phyloP scores from a whole-genome alignment of 1,140 invertebrate genomes.

The Magallana angulata region DNA sequence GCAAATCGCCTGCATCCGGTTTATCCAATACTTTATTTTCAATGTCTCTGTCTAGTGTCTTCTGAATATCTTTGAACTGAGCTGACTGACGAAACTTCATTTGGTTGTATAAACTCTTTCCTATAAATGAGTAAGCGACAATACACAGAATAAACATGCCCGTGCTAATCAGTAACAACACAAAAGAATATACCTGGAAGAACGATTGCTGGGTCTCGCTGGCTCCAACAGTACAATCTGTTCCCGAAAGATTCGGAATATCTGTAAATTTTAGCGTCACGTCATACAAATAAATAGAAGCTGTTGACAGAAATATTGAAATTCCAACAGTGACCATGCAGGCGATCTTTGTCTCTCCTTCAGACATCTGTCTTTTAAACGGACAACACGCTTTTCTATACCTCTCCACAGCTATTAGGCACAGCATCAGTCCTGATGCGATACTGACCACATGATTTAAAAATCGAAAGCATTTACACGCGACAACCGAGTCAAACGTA shows the following conservation, averaged over 20 bases:
- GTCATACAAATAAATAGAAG: slow-evolving; percentile 47
- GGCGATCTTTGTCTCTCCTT: slow-evolving; percentile 19
- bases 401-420: slow-evolving; percentile 54
- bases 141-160: slow-evolving; percentile 46
- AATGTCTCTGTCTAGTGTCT: neutral
- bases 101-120: slow-evolving; percentile 47
- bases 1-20: neutral
- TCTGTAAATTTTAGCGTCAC: slow-evolving; percentile 38
- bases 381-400: slow-evolving; percentile 37
- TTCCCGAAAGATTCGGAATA: slow-evolving; percentile 30
- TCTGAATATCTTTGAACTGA: slow-evolving; percentile 21
- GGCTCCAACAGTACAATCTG: slow-evolving; percentile 44
- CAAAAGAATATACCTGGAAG: slow-evolving; percentile 41
- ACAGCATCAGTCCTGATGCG: slow-evolving; percentile 46
- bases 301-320: slow-evolving; percentile 21
- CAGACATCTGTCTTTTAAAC: neutral
- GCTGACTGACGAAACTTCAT: slow-evolving; percentile 47
- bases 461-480: slow-evolving; percentile 53
- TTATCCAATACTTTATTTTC: neutral
- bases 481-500: slow-evolving; percentile 41
- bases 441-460: slow-evolving; percentile 51
- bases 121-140: slow-evolving; percentile 46
- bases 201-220: slow-evolving; percentile 13
- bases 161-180: slow-evolving; percentile 47
- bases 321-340: slow-evolving; percentile 45